Conservation (phyloP, 2,113 vertebrate genomes). For the Mesitornis unicolor region DNA sequence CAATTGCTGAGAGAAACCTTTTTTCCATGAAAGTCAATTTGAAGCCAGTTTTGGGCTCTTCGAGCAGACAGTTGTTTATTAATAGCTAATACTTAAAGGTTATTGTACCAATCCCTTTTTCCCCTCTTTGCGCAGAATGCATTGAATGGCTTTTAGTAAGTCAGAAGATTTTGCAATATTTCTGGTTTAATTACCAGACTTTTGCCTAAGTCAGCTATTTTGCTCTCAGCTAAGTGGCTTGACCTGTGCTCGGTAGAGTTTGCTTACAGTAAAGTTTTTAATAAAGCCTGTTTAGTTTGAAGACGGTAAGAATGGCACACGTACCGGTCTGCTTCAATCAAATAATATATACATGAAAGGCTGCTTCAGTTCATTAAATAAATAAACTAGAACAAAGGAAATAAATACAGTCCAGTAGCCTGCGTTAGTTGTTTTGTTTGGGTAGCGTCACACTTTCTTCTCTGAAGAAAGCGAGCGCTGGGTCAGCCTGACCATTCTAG, state of each 20-base stretch:
- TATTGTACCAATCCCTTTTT: not conserved
- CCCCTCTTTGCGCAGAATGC: not conserved
- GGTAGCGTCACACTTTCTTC: not conserved
- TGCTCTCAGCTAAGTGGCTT: not conserved
- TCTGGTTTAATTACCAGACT: not conserved
- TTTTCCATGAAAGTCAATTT: slow-evolving; percentile 8
- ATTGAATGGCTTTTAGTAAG: not conserved
- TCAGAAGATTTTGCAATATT: not conserved
- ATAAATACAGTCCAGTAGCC: not conserved
- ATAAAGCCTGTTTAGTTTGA: not conserved
- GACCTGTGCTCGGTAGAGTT: not conserved
- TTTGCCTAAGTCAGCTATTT: not conserved
- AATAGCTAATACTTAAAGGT: not conserved
- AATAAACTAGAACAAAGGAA: not conserved
- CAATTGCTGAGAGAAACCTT: slow-evolving; percentile 5
- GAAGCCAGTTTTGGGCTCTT: slow-evolving; percentile 2
- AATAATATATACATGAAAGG: not conserved
- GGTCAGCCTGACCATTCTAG: not conserved
- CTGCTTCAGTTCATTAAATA: not conserved
- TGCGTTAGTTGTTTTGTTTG: not conserved
- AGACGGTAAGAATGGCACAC: not conserved
- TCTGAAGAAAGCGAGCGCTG: not conserved
- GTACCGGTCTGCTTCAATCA: not conserved
- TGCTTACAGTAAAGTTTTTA: slow-evolving; percentile 1
- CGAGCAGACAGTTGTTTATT: not conserved